These are phyloP conservation scores for Cyclina sinensis DNA, from an alignment of 1,140 invertebrate species.

Conservation along the genomic window DNA sequence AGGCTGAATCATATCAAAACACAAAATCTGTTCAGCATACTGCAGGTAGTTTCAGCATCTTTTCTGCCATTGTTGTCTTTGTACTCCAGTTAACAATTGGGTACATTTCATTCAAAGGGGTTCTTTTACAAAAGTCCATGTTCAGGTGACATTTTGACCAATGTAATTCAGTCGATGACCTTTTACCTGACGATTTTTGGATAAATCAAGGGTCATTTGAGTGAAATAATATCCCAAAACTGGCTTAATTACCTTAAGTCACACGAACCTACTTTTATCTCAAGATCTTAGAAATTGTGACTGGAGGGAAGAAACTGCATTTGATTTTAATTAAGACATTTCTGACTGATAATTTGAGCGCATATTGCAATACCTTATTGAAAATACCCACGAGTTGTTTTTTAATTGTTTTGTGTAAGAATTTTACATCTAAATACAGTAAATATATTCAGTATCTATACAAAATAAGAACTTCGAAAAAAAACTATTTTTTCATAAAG, in stretches of 20 bases:
- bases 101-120: background rate
- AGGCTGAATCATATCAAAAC: slow-evolving; percentile 24
- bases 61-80: slow-evolving; percentile 16
- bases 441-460: no score
- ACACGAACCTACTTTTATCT: slow-evolving; percentile 4
- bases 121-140: slow-evolving; percentile 23
- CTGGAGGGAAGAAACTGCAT: background rate
- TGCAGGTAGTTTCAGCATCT: slow-evolving; percentile 3
- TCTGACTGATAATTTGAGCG: no score
- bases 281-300: background rate
- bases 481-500: no score
- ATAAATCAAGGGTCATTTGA: background rate
- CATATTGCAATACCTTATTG: no score
- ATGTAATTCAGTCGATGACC: slow-evolving; percentile 9
- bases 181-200: background rate
- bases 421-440: no score
- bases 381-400: no score
- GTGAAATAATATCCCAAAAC: slow-evolving; percentile 4
- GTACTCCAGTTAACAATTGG: slow-evolving; percentile 7
- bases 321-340: background rate
- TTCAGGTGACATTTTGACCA: slow-evolving; percentile 44
- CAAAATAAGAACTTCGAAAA: no score
- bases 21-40: slow-evolving; percentile 25
- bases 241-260: background rate
- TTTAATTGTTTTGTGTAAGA: no score